phyloP scores from a whole-genome alignment of 2,888 invertebrate species.

The Eubasilissa splendida region DNA sequence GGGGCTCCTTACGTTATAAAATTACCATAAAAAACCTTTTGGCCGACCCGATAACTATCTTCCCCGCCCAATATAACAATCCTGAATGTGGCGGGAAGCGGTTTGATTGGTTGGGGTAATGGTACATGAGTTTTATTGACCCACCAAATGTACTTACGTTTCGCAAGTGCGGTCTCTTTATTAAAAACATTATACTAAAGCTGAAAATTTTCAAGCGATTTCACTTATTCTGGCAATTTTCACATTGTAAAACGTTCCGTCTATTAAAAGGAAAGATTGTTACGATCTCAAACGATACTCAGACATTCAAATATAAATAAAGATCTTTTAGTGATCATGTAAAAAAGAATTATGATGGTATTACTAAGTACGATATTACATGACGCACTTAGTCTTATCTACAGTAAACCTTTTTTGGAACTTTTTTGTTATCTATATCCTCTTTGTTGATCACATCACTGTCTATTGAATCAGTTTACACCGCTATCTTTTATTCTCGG shows the following conservation, averaged over 20 bases:
- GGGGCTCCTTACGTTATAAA: conserved; percentile 34
- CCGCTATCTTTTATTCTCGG: no score
- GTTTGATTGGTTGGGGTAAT: conserved; percentile 26
- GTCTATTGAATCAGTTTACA: no score
- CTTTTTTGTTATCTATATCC: no score
- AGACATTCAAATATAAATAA: no score
- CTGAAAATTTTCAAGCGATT: conserved; percentile 7
- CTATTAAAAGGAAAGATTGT: no score
- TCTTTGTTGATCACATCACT: no score
- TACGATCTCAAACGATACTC: no score
- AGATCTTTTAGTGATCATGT: no score
- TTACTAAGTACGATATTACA: no score
- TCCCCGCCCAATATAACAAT: conserved; percentile 5
- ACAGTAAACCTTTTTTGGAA: no score
- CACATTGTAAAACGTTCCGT: not conserved
- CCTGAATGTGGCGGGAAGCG: not conserved
- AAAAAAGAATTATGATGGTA: no score
- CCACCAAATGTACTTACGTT: not conserved
- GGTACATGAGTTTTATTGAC: conserved; percentile 29
- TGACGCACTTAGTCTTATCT: no score
- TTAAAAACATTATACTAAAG: conserved; percentile 9
- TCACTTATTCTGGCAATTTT: conserved; percentile 7
- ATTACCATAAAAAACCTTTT: conserved; percentile 47
- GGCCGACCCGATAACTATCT: conserved; percentile 30
- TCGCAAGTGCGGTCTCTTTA: not conserved